Base-by-base conservation (phyloP, 1,140 invertebrate genomes). In the Philotrypesis tridentata region DNA sequence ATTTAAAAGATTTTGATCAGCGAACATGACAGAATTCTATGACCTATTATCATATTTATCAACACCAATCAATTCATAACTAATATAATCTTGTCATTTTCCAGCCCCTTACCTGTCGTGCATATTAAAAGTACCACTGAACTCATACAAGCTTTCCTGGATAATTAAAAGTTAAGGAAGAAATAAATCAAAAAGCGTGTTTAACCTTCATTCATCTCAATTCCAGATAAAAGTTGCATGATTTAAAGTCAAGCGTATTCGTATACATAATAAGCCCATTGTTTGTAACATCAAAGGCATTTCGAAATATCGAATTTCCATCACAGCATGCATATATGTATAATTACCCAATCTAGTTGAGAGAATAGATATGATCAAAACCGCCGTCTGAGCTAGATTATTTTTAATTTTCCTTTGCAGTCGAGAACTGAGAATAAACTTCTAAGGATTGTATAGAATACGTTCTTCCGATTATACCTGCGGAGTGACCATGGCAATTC, bases 271-370 rank as follows among this genome's bases (percentile, higher is more conserved):
- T n/a, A 27, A 63, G 55, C 23, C 72, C 72, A 80, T 75, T 80
- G 60, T 80, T 6, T 67, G 12, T 14, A 25, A 40, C 55, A 37
- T 80, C 71, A 75, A 80, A 74, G 74, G 48, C 60, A 68, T 75
- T 80, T 80, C 71, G 40, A 68, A 80, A 68, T 70, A 80, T 80
- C 72, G 79, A 80, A 80, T 74, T 80, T 67, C 79, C 71, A 27
- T 74, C 79, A 8, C 79, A 74, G 71, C 71, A 25, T 68, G 63
- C 60, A 80, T 80, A 37, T 3, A 37, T 9, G 12, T 80, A 68
- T 68, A 80, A 70, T 65, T 80, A 40, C 67, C 48, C 29, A 80
- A 80, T 80, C 70, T 80, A 80, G 70, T 48, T 65, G 71, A 75
- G 71, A 80, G 71, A n/a, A n/a, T n/a, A n/a, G n/a, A 80, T 74